These are phyloP conservation scores for Todiramphus saurophagus DNA, from an alignment of 2,113 vertebrate species.

Conservation along the genomic window DNA sequence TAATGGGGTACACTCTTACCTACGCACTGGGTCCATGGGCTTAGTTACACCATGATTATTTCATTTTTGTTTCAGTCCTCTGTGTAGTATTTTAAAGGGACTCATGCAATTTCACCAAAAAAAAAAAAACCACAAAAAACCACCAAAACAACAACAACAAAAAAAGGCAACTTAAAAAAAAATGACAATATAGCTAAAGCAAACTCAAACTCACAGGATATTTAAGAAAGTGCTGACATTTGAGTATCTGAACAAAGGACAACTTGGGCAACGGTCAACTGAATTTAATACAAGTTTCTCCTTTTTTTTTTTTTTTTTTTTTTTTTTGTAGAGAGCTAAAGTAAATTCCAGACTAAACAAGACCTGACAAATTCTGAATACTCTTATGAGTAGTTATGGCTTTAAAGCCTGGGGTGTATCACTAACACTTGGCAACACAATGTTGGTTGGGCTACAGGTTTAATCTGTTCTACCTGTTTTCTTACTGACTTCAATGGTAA, in stretches of 20 bases:
- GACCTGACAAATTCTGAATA: neutral
- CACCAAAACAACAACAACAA: neutral
- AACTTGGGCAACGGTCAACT: neutral
- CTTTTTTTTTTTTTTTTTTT: neutral
- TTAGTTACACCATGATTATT: neutral
- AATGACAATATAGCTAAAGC: neutral
- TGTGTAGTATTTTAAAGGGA: neutral
- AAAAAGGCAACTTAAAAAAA: neutral
- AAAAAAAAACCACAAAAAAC: neutral
- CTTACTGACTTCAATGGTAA: neutral
- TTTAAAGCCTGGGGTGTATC: neutral
- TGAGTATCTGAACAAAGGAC: neutral
- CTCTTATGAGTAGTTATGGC: neutral
- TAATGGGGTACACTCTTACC: neutral
- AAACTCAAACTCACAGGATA: neutral
- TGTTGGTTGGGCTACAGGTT: neutral
- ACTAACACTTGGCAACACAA: neutral
- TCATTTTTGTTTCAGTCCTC: neutral
- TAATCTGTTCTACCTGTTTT: neutral
- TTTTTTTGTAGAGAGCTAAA: neutral
- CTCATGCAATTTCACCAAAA: neutral
- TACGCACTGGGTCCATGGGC: neutral
- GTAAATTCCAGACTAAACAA: neutral
- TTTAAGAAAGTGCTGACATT: neutral
- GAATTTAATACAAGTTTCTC: neutral